Base-by-base conservation (phyloP, 2,797 vertebrate species). In the Brachyalestes nurse region DNA sequence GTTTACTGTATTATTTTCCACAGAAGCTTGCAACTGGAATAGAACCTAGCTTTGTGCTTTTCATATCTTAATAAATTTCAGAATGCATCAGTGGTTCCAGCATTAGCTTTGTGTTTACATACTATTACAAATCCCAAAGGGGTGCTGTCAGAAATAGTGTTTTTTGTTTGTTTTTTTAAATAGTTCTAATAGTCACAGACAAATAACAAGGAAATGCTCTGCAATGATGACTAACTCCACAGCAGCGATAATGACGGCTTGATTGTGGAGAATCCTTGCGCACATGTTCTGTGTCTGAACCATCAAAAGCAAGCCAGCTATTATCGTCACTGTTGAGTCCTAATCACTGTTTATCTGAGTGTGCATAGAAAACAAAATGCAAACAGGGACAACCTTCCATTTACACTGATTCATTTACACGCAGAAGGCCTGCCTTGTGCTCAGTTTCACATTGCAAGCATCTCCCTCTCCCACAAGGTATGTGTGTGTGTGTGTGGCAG, bases 261-360 rank as follows among this genome's bases (percentile, higher is more conserved):
- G 13, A 17, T 66, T 1, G 0, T 5, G 64, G 64, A 40, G 19
- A n/a, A 21, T 21, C 64, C 21, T 13, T 34, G 61, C 16, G 64
- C 64, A n/a, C 6, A n/a, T 13, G 4, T 2, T 45, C 19, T 12
- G 19, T 21, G 40, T 45, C 38, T 42, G 38, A 51, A 53, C 5
- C 5, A 38, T 23, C 66, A 71, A 51, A 25, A 28, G 67, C 16
- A 28, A 70, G 64, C 64, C 23, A 51, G 47, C 21, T 16, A 71
- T 25, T 71, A 51, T 34, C 69, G 17, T 71, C 5, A 19, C 6
- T 4, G 14, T 6, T 70, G 62, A 65, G 23, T 65, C 28, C 66
- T 82, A 72, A 82, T 79, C 75, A 69, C 72, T 76, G 67, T 77
- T 65, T 81, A 74, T 75, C 38, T 58, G 71, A 16, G 55, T 78